Conservation (phyloP, 2,113 vertebrate genomes). For the Neopipo cinnamomea region DNA sequence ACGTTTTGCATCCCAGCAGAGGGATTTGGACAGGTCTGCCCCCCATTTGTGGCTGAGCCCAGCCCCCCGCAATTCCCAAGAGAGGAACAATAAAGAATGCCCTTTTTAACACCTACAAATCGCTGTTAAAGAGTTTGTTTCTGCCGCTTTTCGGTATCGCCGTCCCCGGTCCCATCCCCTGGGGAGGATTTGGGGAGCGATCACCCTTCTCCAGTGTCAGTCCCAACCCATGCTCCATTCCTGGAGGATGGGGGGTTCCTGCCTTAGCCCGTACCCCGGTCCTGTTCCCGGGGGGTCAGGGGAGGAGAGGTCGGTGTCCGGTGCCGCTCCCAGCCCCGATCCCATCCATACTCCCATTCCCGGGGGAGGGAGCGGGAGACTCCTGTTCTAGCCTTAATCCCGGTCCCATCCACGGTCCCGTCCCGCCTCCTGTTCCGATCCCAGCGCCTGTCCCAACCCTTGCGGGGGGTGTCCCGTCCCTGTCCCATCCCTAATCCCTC, state of each 20-base stretch:
- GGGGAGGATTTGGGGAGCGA: background rate
- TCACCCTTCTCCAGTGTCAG: background rate
- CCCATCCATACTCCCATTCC: background rate
- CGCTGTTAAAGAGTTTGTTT: too few species aligned
- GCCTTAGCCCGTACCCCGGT: background rate
- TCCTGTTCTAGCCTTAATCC: background rate
- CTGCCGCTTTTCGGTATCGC: too few species aligned
- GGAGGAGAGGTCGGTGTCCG: background rate
- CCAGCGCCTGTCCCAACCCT: background rate
- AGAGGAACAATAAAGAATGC: background rate
- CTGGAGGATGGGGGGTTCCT: background rate
- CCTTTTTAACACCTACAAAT: too few species aligned
- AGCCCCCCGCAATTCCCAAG: background rate
- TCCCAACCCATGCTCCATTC: background rate
- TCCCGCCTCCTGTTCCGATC: background rate
- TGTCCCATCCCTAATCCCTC: background rate
- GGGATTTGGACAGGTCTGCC: background rate
- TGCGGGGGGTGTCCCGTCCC: too few species aligned
- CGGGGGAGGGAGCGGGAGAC: rapidly evolving
- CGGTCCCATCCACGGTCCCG: background rate
- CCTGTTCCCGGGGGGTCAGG: too few species aligned
- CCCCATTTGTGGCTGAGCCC: background rate
- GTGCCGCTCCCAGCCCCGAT: too few species aligned
- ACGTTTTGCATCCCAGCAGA: background rate
- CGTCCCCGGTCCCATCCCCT: background rate